These are phyloP conservation scores for Micropterix aruncella DNA, from an alignment of 2,888 invertebrate genomes.

Conservation along the genomic window DNA sequence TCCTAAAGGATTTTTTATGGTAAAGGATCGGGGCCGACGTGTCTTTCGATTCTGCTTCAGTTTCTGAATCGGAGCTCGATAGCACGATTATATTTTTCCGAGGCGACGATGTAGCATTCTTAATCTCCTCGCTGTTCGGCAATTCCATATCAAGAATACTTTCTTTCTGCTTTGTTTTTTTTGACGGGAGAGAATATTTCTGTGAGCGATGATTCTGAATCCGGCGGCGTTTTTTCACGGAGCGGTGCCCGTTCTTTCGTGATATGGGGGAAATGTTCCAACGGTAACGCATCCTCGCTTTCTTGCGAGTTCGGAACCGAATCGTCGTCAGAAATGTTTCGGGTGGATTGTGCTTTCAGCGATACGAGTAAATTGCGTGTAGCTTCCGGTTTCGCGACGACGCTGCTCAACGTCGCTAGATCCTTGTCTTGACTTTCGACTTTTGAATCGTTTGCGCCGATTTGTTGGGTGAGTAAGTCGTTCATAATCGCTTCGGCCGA, in stretches of 20 bases:
- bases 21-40: background rate
- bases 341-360: background rate
- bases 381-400: background rate
- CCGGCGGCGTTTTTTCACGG: background rate
- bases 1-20: background rate
- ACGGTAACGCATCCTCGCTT: background rate
- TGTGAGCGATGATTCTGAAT: background rate
- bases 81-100: background rate
- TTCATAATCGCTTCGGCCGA: background rate
- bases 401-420: background rate
- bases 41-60: background rate
- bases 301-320: background rate
- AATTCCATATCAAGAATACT: constrained; percentile 18
- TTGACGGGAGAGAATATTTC: background rate
- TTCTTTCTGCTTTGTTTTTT: background rate
- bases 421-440: background rate
- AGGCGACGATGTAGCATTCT: constrained; percentile 11
- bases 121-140: constrained; percentile 30
- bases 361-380: background rate
- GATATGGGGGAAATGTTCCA: background rate
- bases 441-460: background rate
- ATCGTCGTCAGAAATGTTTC: background rate
- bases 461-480: background rate
- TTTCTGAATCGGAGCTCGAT: background rate
- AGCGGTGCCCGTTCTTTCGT: background rate